Conservation (phyloP, 1,140 invertebrate species). For the Cecropterus lyciades region DNA sequence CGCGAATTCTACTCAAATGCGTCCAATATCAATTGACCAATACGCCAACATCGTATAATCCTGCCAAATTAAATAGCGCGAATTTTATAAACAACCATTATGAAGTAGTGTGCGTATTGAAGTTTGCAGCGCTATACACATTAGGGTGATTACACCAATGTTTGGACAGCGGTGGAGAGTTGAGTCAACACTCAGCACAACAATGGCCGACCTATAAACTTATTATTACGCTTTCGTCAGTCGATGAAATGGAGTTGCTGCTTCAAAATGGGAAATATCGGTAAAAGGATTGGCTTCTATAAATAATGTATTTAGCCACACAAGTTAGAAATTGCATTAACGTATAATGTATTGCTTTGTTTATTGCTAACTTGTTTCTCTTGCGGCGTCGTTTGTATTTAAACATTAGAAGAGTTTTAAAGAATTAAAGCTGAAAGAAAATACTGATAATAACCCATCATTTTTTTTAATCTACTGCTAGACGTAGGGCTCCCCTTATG, state of each 20-base stretch:
- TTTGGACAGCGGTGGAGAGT: slow-evolving; percentile 41
- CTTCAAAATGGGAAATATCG: slow-evolving; percentile 30
- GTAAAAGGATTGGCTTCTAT: slow-evolving; percentile 31
- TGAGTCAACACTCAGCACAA: slow-evolving; percentile 40
- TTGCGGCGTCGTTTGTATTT: not conserved
- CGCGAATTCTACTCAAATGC: slow-evolving; percentile 40
- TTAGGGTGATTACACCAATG: slow-evolving; percentile 50
- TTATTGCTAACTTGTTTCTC: not conserved
- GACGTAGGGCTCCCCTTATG: too few relatives aligned
- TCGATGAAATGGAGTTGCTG: slow-evolving; percentile 26
- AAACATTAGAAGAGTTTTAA: not conserved
- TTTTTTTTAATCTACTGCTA: too few relatives aligned
- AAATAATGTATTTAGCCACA: slow-evolving; percentile 25
- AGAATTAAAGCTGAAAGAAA: too few relatives aligned
- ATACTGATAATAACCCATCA: too few relatives aligned
- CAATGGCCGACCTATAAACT: slow-evolving; percentile 40
- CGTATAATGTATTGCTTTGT: slow-evolving; percentile 18
- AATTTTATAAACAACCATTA: slow-evolving; percentile 4
- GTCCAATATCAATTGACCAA: slow-evolving; percentile 35
- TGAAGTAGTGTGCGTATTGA: slow-evolving; percentile 1
- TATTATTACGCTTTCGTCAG: slow-evolving; percentile 41
- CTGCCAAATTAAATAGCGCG: slow-evolving; percentile 8
- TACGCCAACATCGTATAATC: slow-evolving; percentile 29
- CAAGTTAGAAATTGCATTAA: slow-evolving; percentile 20
- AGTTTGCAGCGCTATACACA: slow-evolving; percentile 37